Conservation (phyloP, 64 coral and sea anemone genomes). For the Catalaphyllia jardinei region DNA sequence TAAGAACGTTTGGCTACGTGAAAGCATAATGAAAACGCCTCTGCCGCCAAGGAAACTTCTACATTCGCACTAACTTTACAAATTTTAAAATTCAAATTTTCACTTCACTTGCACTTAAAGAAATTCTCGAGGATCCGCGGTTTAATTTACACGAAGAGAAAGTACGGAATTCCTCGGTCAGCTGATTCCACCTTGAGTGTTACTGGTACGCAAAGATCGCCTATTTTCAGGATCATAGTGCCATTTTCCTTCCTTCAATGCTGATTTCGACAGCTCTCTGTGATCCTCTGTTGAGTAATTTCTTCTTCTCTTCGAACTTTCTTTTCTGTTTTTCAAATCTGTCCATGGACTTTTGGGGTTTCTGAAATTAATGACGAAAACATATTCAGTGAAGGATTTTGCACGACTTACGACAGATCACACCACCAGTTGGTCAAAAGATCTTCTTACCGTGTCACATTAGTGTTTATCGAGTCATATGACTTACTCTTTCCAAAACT, state of each 20-base stretch:
- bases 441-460: too few species aligned
- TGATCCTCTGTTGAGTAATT: slow-evolving; percentile 40
- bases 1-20: too few species aligned
- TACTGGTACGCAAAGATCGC: neutral
- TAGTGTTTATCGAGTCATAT: too few species aligned
- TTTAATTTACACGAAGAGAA: too few species aligned
- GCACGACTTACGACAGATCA: neutral
- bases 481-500: too few species aligned
- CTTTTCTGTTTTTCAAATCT: slow-evolving; percentile 89
- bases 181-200: neutral
- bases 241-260: slow-evolving; percentile 91
- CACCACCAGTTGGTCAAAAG: too few species aligned
- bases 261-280: slow-evolving; percentile 87
- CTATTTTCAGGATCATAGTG: slow-evolving; percentile 27
- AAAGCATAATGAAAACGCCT: too few species aligned
- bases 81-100: too few species aligned
- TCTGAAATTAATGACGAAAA: slow-evolving; percentile 21
- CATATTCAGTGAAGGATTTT: neutral
- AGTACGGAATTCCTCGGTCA: neutral
- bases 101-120: too few species aligned
- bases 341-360: slow-evolving; percentile 74
- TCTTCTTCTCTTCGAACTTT: slow-evolving; percentile 92
- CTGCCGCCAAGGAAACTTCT: too few species aligned
- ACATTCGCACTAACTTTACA: too few species aligned
- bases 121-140: too few species aligned